Evolutionary conservation across 2,797 vertebrate genomes (phyloP).

Genomic region (Pseudomugil gertrudae): DNA sequence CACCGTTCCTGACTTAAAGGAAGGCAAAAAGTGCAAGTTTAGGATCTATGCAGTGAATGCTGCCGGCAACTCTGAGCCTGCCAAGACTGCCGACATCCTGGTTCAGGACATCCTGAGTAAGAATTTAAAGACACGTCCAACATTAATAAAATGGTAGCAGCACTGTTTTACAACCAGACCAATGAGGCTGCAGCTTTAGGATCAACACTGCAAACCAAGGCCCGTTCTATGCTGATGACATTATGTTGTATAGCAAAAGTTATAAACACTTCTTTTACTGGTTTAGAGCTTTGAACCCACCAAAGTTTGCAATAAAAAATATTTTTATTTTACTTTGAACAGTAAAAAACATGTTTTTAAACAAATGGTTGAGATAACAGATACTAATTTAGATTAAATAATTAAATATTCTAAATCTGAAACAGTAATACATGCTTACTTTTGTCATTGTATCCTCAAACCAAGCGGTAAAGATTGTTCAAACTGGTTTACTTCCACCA

Average conservation of each 20-base stretch:
- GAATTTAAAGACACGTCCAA: conserved; percentile 1
- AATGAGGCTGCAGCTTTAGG: neutral
- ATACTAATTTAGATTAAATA: no score
- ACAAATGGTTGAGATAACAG: no score
- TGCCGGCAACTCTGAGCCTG: conserved; percentile 94
- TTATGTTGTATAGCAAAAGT: neutral
- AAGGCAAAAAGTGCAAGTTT: conserved; percentile 94
- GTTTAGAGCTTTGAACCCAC: no score
- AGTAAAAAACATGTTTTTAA: no score
- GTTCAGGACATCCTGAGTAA: conserved; percentile 93
- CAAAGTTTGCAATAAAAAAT: no score
- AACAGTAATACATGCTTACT: no score
- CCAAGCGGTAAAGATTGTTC: no score
- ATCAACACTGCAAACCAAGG: neutral
- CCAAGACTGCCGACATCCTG: conserved; percentile 87
- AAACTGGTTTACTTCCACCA: no score
- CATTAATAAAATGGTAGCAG: neutral
- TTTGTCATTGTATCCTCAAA: no score
- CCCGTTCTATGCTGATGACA: neutral
- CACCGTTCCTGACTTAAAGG: conserved; percentile 90
- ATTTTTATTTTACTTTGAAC: no score
- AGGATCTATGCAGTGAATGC: conserved; percentile 94
- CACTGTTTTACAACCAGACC: neutral
- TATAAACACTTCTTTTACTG: neutral
- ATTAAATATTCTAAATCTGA: no score